Evolutionary conservation across 2,888 invertebrate species (phyloP).

Genomic region (Thumatha senex): DNA sequence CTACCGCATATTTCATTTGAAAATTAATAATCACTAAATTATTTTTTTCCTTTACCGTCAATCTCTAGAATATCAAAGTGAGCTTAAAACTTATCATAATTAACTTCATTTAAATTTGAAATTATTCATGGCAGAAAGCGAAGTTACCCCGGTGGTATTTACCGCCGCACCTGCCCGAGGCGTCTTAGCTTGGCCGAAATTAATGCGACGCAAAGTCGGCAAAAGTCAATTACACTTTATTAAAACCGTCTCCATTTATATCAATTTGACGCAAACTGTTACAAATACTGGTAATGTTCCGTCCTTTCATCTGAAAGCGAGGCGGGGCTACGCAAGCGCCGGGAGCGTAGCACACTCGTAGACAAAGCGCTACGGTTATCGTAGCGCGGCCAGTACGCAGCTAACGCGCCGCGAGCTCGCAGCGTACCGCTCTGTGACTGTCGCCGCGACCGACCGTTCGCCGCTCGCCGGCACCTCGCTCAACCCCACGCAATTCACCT

Average conservation of each 20-base stretch:
- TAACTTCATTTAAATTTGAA: slow-evolving; percentile 78
- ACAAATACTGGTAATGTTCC: slow-evolving; percentile 83
- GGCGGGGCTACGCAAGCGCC: slow-evolving; percentile 82
- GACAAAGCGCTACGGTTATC: slow-evolving; percentile 60
- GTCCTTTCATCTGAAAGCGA: slow-evolving; percentile 77
- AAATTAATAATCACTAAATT: slow-evolving; percentile 26
- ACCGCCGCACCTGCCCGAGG: slow-evolving; percentile 79
- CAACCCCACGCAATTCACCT: slow-evolving; percentile 61
- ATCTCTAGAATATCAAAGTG: slow-evolving; percentile 53
- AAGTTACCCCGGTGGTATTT: slow-evolving; percentile 74
- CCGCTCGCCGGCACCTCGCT: slow-evolving; percentile 49
- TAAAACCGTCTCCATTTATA: slow-evolving; percentile 84
- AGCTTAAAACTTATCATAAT: slow-evolving; percentile 75
- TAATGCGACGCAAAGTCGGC: slow-evolving; percentile 82
- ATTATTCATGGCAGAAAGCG: slow-evolving; percentile 75
- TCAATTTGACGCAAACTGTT: slow-evolving; percentile 84
- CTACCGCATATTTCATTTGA: neutral
- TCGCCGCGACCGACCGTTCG: slow-evolving; percentile 46
- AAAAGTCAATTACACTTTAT: slow-evolving; percentile 84
- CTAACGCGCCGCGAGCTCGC: slow-evolving; percentile 44
- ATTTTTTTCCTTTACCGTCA: slow-evolving; percentile 45
- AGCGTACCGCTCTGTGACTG: slow-evolving; percentile 34
- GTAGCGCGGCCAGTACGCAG: slow-evolving; percentile 59
- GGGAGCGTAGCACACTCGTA: slow-evolving; percentile 52
- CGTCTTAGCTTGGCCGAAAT: slow-evolving; percentile 81